These are phyloP conservation scores for Antennarius maculatus DNA, from an alignment of 2,797 vertebrate species.

Conservation along the genomic window DNA sequence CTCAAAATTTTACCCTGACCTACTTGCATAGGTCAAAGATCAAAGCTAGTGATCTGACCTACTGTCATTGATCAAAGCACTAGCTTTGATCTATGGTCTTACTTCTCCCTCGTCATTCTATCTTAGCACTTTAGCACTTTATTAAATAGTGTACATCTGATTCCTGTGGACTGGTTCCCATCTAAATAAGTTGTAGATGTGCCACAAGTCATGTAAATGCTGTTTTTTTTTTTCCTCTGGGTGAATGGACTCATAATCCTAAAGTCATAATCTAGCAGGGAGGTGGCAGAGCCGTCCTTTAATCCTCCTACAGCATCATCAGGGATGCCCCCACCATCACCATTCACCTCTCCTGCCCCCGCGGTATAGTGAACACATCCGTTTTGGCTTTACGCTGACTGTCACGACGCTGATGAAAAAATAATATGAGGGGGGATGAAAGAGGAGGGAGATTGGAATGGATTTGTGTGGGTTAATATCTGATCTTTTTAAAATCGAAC, in stretches of 20 bases:
- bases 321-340: conserved; percentile 46
- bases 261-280: conserved; percentile 59
- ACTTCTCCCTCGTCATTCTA: too few relatives aligned
- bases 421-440: conserved; percentile 3
- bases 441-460: conserved; percentile 26
- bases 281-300: conserved; percentile 49
- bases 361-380: conserved; percentile 61
- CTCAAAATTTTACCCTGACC: too few relatives aligned
- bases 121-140: too few relatives aligned
- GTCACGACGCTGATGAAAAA: conserved; percentile 17
- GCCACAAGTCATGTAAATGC: conserved; percentile 24
- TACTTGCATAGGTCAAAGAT: too few relatives aligned
- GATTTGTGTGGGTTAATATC: conserved; percentile 34
- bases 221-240: conserved; percentile 2
- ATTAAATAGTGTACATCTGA: conserved; percentile 7
- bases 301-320: conserved; percentile 59
- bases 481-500: conserved; percentile 32
- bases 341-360: neutral
- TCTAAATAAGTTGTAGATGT: conserved; percentile 24
- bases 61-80: too few relatives aligned
- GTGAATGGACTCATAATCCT: conserved; percentile 60
- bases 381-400: conserved; percentile 44
- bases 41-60: too few relatives aligned
- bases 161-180: neutral
- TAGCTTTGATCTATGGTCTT: too few relatives aligned